A percentile compares a stretch with the other conserved stretches of the same genome.
These are phyloP conservation scores for Ptyas mucosa DNA, from an alignment of 2,113 vertebrate genomes.

Conservation along the genomic window DNA sequence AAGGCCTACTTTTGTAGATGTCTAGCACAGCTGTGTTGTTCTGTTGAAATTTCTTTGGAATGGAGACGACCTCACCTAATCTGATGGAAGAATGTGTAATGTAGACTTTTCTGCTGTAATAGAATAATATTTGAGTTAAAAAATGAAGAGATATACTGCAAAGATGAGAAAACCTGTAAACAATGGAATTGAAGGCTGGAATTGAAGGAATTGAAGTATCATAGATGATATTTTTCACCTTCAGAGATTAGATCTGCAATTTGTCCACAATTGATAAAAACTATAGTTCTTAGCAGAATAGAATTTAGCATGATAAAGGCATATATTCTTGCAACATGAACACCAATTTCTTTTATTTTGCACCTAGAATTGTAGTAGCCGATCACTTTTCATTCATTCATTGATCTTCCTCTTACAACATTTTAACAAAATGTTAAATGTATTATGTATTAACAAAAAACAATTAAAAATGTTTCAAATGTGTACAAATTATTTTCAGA, in stretches of 20 bases:
- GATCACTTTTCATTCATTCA: neutral
- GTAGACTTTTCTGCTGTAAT: constrained; percentile 11
- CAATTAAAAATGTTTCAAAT: neutral
- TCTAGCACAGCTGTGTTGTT: constrained; percentile 46
- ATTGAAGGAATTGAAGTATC: too few relatives aligned
- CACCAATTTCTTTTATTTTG: neutral
- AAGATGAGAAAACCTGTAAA: neutral
- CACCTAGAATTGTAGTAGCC: neutral
- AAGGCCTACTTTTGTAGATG: neutral
- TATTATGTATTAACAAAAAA: neutral
- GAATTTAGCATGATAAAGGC: neutral
- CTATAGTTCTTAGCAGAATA: neutral
- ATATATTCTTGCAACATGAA: neutral
- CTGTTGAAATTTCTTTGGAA: constrained; percentile 52
- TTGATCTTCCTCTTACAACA: neutral
- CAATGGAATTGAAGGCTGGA: neutral
- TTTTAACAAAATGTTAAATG: too few relatives aligned
- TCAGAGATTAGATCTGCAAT: neutral
- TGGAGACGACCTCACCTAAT: constrained; percentile 40
- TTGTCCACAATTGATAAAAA: neutral
- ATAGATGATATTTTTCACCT: neutral
- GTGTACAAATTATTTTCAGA: neutral
- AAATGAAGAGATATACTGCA: neutral
- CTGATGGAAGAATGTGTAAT: constrained; percentile 13
- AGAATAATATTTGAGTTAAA: neutral